phyloP scores from a whole-genome alignment of 2,888 invertebrate species.

The Charanyca ferruginea region DNA sequence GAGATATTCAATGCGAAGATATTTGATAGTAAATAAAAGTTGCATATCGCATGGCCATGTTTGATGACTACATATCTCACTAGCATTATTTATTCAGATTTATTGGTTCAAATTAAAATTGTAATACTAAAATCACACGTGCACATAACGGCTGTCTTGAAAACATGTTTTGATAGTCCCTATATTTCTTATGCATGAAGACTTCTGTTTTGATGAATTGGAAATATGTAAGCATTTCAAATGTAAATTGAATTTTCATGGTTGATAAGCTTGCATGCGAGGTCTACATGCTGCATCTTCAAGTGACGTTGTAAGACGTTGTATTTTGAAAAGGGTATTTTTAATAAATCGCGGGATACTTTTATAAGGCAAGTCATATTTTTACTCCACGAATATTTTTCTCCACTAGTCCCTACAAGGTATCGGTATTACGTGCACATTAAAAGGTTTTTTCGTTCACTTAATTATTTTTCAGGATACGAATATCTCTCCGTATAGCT shows the following conservation, averaged over 20 bases:
- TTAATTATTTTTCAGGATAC: too few relatives aligned
- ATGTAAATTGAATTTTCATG: slow-evolving; percentile 21
- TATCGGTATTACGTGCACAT: too few relatives aligned
- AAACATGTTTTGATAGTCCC: slow-evolving; percentile 37
- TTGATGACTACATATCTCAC: slow-evolving; percentile 20
- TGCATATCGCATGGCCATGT: slow-evolving; percentile 15
- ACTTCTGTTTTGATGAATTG: slow-evolving; percentile 44
- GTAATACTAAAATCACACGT: slow-evolving; percentile 70
- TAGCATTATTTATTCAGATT: slow-evolving; percentile 69
- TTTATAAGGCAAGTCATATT: not conserved
- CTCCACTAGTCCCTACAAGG: too few relatives aligned
- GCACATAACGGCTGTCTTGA: slow-evolving; percentile 68
- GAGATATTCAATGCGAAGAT: slow-evolving; percentile 44
- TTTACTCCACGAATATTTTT: not conserved
- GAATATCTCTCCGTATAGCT: slow-evolving; percentile 52
- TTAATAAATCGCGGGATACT: not conserved
- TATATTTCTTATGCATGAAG: slow-evolving; percentile 69
- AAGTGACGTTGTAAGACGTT: not conserved
- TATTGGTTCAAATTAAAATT: slow-evolving; percentile 78
- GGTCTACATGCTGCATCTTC: not conserved
- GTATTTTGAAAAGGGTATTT: not conserved
- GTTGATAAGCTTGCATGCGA: slow-evolving; percentile 6
- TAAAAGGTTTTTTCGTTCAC: too few relatives aligned
- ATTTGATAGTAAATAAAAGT: slow-evolving; percentile 33
- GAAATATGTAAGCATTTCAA: slow-evolving; percentile 12